phyloP scores from a whole-genome alignment of 1,140 invertebrate species.

The Trachymyrmex cornetzi region DNA sequence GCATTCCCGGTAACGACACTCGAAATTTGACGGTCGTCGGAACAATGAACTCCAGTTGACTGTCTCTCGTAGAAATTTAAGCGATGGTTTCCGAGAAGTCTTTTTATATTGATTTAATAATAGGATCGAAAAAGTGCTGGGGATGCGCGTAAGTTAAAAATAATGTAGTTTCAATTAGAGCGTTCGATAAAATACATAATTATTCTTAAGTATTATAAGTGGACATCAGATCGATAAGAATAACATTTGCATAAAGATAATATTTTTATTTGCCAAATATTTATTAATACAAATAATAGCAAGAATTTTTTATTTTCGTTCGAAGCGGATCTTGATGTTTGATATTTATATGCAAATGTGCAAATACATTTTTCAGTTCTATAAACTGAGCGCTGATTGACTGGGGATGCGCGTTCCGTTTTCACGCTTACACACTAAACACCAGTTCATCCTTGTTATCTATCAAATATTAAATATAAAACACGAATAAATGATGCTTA shows the following conservation, averaged over 20 bases:
- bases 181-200: neutral
- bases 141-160: neutral
- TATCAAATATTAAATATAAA: no score
- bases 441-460: no score
- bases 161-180: neutral
- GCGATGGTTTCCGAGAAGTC: neutral
- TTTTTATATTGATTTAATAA: conserved; percentile 23
- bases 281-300: neutral
- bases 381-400: no score
- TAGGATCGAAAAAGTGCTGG: neutral
- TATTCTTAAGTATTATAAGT: neutral
- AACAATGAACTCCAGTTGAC: conserved; percentile 1
- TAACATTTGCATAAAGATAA: neutral
- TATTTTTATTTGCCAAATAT: neutral
- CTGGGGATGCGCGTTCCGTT: no score
- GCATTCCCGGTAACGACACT: neutral
- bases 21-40: conserved; percentile 9
- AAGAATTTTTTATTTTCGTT: no score
- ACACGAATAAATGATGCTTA: no score
- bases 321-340: no score
- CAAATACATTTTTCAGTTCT: no score
- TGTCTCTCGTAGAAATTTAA: conserved; percentile 9
- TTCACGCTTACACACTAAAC: no score
- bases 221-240: no score
- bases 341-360: no score